A percentile compares a stretch with the other conserved stretches of the same genome.
phyloP scores from a whole-genome alignment of 2,888 invertebrate species.

The Ectemnius lituratus region DNA sequence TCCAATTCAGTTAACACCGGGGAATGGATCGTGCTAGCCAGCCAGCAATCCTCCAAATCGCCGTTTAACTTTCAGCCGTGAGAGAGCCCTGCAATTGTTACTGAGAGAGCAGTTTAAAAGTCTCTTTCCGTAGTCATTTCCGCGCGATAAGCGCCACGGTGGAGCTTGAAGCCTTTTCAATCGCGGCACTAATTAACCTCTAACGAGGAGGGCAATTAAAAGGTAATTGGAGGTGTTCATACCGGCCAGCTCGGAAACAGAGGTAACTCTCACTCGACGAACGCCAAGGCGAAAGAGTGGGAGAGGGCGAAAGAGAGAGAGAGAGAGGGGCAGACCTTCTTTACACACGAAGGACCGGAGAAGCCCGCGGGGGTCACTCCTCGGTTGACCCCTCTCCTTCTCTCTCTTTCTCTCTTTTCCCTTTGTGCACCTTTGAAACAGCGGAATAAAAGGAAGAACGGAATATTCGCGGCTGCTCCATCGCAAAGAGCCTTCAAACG shows the following conservation, averaged over 20 bases:
- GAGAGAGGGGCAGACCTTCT: too few relatives aligned
- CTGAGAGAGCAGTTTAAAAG: conserved; percentile 8
- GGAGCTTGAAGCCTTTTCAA: conserved; percentile 12
- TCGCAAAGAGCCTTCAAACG: too few relatives aligned
- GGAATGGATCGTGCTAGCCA: neutral
- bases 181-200: conserved; percentile 8
- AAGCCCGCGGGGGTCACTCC: too few relatives aligned
- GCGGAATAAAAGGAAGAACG: too few relatives aligned
- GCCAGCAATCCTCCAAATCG: neutral
- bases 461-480: too few relatives aligned
- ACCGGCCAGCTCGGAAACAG: neutral
- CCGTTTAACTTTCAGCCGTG: too few relatives aligned
- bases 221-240: conserved; percentile 4
- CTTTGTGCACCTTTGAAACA: too few relatives aligned
- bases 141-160: neutral
- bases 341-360: too few relatives aligned
- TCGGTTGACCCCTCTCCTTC: too few relatives aligned
- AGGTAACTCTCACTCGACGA: neutral
- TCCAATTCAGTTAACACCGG: neutral
- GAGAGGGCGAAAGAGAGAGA: too few relatives aligned
- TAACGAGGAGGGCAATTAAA: neutral
- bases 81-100: neutral
- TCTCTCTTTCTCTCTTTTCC: too few relatives aligned
- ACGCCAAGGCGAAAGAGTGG: too few relatives aligned
- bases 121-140: neutral